phyloP scores from a whole-genome alignment of 2,888 invertebrate species.

The Pandemis cinnamomeana region DNA sequence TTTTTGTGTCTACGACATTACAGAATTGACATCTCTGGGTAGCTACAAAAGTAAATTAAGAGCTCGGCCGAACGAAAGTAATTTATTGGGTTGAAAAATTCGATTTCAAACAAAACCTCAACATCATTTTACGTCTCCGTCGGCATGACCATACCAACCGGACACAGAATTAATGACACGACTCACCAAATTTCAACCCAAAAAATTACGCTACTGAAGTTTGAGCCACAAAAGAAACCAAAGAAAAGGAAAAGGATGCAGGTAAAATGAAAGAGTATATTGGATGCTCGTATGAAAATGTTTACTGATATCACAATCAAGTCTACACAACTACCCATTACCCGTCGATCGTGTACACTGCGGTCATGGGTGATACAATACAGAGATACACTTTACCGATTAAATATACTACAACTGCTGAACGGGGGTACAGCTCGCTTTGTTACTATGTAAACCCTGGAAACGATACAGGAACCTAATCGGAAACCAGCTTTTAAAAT shows the following conservation, averaged over 20 bases:
- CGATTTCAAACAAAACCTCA: too few species aligned
- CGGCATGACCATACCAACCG: too few species aligned
- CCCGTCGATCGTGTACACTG: constrained; percentile 75
- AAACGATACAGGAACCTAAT: not conserved
- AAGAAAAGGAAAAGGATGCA: not conserved
- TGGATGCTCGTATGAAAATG: constrained; percentile 85
- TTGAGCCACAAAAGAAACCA: too few species aligned
- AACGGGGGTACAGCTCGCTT: constrained; percentile 8
- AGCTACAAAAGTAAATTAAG: not conserved
- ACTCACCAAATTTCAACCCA: too few species aligned
- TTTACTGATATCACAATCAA: constrained; percentile 85
- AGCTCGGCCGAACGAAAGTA: too few species aligned
- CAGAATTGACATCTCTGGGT: not conserved
- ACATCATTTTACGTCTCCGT: too few species aligned
- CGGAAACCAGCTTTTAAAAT: too few species aligned
- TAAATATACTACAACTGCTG: constrained; percentile 32
- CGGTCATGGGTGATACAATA: constrained; percentile 73
- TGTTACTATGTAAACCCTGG: not conserved
- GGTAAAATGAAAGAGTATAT: constrained; percentile 58
- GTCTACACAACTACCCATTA: constrained; percentile 82
- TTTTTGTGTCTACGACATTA: not conserved
- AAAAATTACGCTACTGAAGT: too few species aligned
- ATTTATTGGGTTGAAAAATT: too few species aligned
- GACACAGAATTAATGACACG: too few species aligned
- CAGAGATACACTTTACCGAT: constrained; percentile 62